These are phyloP conservation scores for Parnassius glacialis DNA, from an alignment of 2,888 invertebrate genomes.

Conservation along the genomic window DNA sequence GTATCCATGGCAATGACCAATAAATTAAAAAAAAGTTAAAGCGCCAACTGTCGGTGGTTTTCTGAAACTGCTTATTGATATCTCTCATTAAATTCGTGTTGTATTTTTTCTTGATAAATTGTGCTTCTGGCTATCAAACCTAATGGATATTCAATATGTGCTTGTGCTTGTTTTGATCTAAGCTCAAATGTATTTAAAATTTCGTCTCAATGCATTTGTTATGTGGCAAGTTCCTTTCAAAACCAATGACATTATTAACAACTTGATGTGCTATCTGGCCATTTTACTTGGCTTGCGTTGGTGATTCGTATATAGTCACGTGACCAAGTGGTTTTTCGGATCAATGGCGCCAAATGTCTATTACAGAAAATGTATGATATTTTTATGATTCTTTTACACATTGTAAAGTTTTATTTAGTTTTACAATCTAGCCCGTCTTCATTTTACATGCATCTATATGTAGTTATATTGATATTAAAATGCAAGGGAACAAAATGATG, in stretches of 20 bases:
- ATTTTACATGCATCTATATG: constrained; percentile 37
- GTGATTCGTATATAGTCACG: constrained; percentile 81
- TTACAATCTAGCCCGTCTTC: constrained; percentile 34
- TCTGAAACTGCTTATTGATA: constrained; percentile 74
- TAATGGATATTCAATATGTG: constrained; percentile 64
- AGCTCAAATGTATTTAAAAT: constrained; percentile 50
- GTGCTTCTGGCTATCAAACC: constrained; percentile 64
- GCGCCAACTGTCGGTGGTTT: constrained; percentile 69
- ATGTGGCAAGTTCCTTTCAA: constrained; percentile 69
- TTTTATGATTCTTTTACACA: constrained; percentile 44
- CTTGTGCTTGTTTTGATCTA: constrained; percentile 58
- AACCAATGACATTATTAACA: constrained; percentile 75
- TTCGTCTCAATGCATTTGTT: constrained; percentile 68
- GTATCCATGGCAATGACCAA: no score
- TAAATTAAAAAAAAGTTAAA: constrained; percentile 24
- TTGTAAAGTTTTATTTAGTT: constrained; percentile 40
- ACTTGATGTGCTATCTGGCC: constrained; percentile 81
- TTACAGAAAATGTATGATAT: constrained; percentile 77
- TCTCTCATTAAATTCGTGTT: constrained; percentile 71
- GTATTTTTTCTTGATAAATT: constrained; percentile 69
- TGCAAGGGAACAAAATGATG: constrained; percentile 55
- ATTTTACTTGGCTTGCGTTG: constrained; percentile 81
- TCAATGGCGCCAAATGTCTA: constrained; percentile 81
- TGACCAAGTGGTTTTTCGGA: constrained; percentile 76
- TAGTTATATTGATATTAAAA: constrained; percentile 35